These are phyloP conservation scores for Mythimna albipuncta DNA, from an alignment of 2,888 invertebrate genomes.

Conservation along the genomic window DNA sequence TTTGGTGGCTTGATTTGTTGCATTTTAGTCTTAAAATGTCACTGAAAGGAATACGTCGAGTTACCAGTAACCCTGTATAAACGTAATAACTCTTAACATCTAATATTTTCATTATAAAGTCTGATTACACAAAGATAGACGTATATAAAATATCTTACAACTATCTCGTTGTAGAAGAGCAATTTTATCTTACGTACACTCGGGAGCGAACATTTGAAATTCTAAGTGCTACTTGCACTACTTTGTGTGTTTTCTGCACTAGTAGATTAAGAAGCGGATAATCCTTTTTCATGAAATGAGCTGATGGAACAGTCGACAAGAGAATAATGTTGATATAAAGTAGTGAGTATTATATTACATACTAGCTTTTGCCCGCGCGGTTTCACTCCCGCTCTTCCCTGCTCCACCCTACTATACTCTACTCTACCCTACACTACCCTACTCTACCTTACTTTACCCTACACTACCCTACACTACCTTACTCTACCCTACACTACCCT, in stretches of 20 bases:
- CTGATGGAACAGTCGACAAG: neutral
- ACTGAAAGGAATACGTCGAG: too few species aligned
- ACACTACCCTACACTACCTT: too few species aligned
- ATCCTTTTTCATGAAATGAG: neutral
- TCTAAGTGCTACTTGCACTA: constrained; percentile 21
- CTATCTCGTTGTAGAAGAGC: constrained; percentile 3
- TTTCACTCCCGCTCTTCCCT: too few species aligned
- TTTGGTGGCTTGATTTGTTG: too few species aligned
- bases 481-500: too few species aligned
- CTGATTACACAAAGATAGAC: neutral
- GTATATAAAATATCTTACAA: constrained; percentile 7
- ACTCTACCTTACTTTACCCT: too few species aligned
- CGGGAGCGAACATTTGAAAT: constrained; percentile 33
- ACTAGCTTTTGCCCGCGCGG: too few species aligned
- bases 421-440: too few species aligned
- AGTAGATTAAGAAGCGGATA: neutral
- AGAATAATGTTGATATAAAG: neutral
- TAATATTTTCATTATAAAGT: neutral
- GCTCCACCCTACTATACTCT: too few species aligned
- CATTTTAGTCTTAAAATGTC: too few species aligned
- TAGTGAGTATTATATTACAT: too few species aligned
- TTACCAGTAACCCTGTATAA: too few species aligned
- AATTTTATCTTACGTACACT: neutral
- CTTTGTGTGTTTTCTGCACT: constrained; percentile 1
- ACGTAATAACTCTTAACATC: neutral